phyloP scores from a whole-genome alignment of 2,888 invertebrate genomes.

The Mechanitis messenoides region DNA sequence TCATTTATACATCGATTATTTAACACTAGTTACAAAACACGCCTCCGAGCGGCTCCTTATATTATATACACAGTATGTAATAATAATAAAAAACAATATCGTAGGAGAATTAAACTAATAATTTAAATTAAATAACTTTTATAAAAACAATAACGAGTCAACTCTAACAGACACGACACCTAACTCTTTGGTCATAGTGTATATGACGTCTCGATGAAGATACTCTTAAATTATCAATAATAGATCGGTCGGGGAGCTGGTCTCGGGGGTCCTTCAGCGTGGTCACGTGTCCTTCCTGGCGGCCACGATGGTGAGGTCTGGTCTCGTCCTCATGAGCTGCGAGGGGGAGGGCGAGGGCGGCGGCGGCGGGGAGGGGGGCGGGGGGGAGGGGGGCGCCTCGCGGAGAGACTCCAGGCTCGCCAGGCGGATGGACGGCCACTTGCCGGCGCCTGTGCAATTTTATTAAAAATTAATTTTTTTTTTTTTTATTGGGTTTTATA shows the following conservation, averaged over 20 bases:
- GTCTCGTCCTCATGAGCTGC: slow-evolving; percentile 60
- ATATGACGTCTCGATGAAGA: slow-evolving; percentile 1
- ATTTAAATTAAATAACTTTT: too few relatives aligned
- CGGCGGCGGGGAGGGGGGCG: slow-evolving; percentile 57
- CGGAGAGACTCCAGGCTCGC: slow-evolving; percentile 60
- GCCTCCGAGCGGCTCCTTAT: too few relatives aligned
- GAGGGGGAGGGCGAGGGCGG: slow-evolving; percentile 48
- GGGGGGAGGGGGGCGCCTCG: slow-evolving; percentile 49
- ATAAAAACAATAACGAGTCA: too few relatives aligned
- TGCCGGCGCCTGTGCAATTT: slow-evolving; percentile 34
- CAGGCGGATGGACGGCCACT: slow-evolving; percentile 59
- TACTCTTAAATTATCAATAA: not conserved
- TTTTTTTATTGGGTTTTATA: too few relatives aligned
- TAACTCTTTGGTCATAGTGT: not conserved
- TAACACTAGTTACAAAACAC: too few relatives aligned
- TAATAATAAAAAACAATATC: too few relatives aligned
- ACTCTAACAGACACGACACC: too few relatives aligned
- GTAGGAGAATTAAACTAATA: too few relatives aligned
- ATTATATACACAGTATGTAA: too few relatives aligned
- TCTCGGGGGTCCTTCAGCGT: not conserved
- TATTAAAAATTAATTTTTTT: too few relatives aligned
- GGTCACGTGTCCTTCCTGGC: slow-evolving; percentile 40
- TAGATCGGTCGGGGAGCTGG: not conserved
- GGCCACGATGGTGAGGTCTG: slow-evolving; percentile 67
- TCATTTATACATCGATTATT: too few relatives aligned